Evolutionary conservation across 2,797 vertebrate genomes (phyloP).

Genomic region (Coilia nasus): DNA sequence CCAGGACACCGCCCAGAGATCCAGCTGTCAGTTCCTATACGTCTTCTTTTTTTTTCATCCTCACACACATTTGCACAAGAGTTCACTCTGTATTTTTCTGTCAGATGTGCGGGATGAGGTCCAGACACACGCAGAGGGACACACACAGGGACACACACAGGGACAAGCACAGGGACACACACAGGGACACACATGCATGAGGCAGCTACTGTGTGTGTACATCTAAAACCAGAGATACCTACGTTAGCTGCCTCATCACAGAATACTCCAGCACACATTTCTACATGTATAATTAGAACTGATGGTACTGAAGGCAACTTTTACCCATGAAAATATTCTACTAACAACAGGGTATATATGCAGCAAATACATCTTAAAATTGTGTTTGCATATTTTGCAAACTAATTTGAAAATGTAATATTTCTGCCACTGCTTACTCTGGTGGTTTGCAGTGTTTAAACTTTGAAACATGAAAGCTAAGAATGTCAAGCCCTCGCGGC

Average conservation of each 20-base stretch:
- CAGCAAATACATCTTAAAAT: too few relatives aligned
- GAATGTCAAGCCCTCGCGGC: neutral
- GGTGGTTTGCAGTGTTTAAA: neutral
- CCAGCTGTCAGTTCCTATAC: slow-evolving; percentile 51
- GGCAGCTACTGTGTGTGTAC: neutral
- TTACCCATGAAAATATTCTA: too few relatives aligned
- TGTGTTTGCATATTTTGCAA: neutral
- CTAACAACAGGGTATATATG: too few relatives aligned
- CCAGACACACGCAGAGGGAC: neutral
- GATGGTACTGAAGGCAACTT: too few relatives aligned
- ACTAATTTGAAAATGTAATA: neutral
- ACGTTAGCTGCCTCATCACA: too few relatives aligned
- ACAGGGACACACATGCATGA: neutral
- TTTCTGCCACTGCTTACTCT: neutral
- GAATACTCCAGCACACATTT: too few relatives aligned
- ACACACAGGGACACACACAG: too few relatives aligned
- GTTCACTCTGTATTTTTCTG: slow-evolving; percentile 18
- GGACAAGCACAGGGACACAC: too few relatives aligned
- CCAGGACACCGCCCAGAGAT: slow-evolving; percentile 46
- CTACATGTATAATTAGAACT: too few relatives aligned
- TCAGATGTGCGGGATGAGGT: neutral
- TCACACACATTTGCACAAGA: slow-evolving; percentile 44
- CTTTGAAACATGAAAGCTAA: neutral
- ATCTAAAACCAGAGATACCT: too few relatives aligned
- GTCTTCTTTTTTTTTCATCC: slow-evolving; percentile 32